phyloP scores from a whole-genome alignment of 2,888 invertebrate genomes.

The Leucoma salicis region DNA sequence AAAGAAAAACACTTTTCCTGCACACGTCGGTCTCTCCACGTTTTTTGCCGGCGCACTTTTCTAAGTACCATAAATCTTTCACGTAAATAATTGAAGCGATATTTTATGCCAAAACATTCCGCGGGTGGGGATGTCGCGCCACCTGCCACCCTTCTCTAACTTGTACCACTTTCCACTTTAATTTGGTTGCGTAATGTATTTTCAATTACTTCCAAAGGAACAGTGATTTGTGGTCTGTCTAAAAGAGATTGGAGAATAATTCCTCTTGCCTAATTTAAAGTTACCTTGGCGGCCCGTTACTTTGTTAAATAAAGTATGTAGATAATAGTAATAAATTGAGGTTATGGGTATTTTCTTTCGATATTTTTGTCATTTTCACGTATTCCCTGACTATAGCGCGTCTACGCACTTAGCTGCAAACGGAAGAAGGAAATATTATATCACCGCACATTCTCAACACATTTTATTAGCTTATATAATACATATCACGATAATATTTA shows the following conservation, averaged over 20 bases:
- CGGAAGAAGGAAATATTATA: constrained; percentile 7
- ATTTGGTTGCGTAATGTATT: constrained; percentile 83
- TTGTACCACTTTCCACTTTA: constrained; percentile 81
- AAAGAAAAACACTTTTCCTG: constrained; percentile 82
- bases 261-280: constrained; percentile 71
- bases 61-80: constrained; percentile 81
- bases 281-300: constrained; percentile 41
- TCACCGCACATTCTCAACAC: neutral
- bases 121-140: constrained; percentile 73
- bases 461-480: neutral
- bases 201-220: constrained; percentile 80
- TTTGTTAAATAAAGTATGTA: constrained; percentile 18
- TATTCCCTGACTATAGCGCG: neutral
- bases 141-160: constrained; percentile 76
- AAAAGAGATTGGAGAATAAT: constrained; percentile 71
- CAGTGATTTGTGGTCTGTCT: constrained; percentile 75
- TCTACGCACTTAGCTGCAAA: constrained; percentile 3
- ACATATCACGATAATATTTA: constrained; percentile 7
- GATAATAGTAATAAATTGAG: constrained; percentile 14
- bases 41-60: constrained; percentile 82
- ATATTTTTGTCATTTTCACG: neutral
- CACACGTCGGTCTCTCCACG: constrained; percentile 74
- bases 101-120: constrained; percentile 83
- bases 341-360: constrained; percentile 5
- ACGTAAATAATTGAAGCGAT: constrained; percentile 84